Conservation (phyloP, 2,888 invertebrate species). For the Heteromurus nitidus region DNA sequence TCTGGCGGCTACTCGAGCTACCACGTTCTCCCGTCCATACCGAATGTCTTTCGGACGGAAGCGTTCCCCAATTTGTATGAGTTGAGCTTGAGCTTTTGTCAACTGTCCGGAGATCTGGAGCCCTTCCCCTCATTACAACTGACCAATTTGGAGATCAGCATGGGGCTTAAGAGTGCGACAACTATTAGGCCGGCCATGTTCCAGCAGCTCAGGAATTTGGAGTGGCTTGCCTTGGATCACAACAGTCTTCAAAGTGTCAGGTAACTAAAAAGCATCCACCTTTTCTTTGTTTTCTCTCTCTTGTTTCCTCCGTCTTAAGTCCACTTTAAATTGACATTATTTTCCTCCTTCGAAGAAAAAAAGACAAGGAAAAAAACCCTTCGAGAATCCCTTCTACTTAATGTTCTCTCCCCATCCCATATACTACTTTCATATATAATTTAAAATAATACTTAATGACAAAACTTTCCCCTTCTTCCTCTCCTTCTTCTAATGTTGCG, state of each 20-base stretch:
- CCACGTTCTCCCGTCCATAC: conserved; percentile 59
- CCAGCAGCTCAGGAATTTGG: conserved; percentile 76
- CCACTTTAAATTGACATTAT: not conserved
- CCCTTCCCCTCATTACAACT: conserved; percentile 85
- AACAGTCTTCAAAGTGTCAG: conserved; percentile 87
- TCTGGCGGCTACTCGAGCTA: conserved; percentile 13
- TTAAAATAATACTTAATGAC: not conserved
- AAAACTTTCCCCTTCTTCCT: not conserved
- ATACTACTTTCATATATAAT: not conserved
- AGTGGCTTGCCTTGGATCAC: conserved; percentile 91
- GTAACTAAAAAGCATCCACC: conserved; percentile 1
- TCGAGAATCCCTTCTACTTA: not conserved
- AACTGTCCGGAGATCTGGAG: conserved; percentile 85
- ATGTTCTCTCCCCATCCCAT: not conserved
- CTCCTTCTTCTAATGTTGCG: not conserved
- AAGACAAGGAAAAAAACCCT: not conserved
- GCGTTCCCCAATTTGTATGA: conserved; percentile 84
- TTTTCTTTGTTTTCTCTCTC: not conserved
- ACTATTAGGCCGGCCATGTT: conserved; percentile 75
- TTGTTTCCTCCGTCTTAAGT: not conserved
- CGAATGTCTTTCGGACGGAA: conserved; percentile 84
- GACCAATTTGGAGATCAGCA: conserved; percentile 89
- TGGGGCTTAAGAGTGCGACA: conserved; percentile 85
- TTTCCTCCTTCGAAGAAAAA: not conserved
- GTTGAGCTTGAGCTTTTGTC: conserved; percentile 93